Percentiles rank a stretch among this genome's conserved stretches.
phyloP scores from a whole-genome alignment of 2,888 invertebrate species.

The Pseudococcus longispinus region DNA sequence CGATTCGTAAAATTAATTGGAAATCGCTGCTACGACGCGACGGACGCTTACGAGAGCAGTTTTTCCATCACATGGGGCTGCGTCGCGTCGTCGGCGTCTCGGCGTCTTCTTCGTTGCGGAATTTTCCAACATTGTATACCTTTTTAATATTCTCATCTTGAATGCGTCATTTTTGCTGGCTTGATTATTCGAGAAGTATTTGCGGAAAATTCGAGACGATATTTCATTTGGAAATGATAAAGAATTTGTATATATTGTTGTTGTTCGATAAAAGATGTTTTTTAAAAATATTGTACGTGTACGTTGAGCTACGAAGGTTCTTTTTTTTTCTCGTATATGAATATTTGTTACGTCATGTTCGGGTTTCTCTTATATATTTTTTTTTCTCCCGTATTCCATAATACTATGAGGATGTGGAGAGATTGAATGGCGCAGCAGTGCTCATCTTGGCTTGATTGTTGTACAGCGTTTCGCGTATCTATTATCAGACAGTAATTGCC shows the following conservation, averaged over 20 bases:
- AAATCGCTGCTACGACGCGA: background rate
- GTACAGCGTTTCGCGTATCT: slow-evolving; percentile 1
- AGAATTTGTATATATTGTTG: slow-evolving; percentile 1
- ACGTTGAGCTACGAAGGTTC: background rate
- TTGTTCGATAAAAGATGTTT: background rate
- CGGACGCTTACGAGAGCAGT: background rate
- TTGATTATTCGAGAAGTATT: slow-evolving; percentile 12
- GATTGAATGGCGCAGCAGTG: background rate
- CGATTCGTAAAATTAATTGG: slow-evolving; percentile 34
- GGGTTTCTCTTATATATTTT: background rate
- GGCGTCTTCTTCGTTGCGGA: background rate
- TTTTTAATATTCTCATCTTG: background rate
- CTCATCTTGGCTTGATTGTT: slow-evolving; percentile 11
- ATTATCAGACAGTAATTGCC: slow-evolving; percentile 13
- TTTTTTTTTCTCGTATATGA: background rate
- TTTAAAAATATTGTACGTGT: background rate
- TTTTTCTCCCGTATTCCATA: background rate
- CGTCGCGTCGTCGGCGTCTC: background rate
- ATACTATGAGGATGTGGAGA: background rate
- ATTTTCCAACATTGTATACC: background rate
- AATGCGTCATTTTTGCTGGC: background rate
- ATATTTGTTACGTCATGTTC: slow-evolving; percentile 4
- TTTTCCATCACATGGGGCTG: background rate
- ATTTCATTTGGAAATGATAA: slow-evolving; percentile 9
- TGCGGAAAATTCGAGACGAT: slow-evolving; percentile 1